Base-by-base conservation (phyloP, 2,888 invertebrate genomes). In the Cerastoderma edule region DNA sequence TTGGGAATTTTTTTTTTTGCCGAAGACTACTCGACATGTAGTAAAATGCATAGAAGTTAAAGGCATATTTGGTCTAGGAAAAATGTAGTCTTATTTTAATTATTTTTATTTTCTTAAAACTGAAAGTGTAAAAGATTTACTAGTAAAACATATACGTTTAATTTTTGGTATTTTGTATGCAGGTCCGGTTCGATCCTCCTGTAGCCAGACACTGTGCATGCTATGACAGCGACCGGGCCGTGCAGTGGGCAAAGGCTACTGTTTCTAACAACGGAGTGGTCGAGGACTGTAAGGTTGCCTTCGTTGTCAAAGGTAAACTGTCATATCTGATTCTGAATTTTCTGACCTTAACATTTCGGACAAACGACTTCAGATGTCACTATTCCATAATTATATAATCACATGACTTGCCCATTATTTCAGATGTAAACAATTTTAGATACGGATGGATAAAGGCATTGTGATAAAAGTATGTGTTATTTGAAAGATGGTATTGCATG, bases 111-210 rank as follows among this genome's bases (percentile, higher is more conserved):
- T 22, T 50, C n/a, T 50, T n/a, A n/a, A n/a, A n/a, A 6, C 50
- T n/a, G 50, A 16, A 50, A 50, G 22, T 13, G 50, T 22, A 50
- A 16, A 16, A 50, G 13, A 50, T n/a, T n/a, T 50, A 5, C 22
- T n/a, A n/a, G 13, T n/a, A 6, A n/a, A 22, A 50, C n/a, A 16
- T 13, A 16, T 50, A 22, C 22, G n/a, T 5, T 16, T 16, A 1
- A n/a, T 3, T 2, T 24, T 2, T 50, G 22, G n/a, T 3, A 19
- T 13, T 57, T 33, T n/a, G n/a, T n/a, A n/a, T n/a, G n/a, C 22
- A 60, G 60, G 60, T 60, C 24, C 35, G 27, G 27, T 60, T 39
- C n/a, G 27, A 60, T 1, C 60, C 60, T 1, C 22, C 5, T 22
- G 8, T 16, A 16, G 60, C 16, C 2, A 24, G 39, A 2, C 60